Percentiles rank a stretch among this genome's conserved stretches.
phyloP scores from a whole-genome alignment of 2,888 invertebrate species.

The Acrobasis consociella region DNA sequence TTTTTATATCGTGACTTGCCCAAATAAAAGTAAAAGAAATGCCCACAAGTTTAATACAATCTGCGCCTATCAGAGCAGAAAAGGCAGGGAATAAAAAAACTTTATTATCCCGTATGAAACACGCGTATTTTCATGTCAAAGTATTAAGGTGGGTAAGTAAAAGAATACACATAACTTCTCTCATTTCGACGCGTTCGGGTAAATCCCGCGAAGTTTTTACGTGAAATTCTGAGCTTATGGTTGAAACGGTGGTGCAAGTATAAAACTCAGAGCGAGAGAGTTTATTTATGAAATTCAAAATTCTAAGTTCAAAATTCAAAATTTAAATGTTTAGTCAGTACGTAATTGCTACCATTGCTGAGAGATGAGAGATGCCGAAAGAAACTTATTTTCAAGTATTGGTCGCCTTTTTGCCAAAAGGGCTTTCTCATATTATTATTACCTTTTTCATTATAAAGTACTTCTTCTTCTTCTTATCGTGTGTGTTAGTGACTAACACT shows the following conservation, averaged over 20 bases:
- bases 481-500: too few species aligned
- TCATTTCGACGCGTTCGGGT: slow-evolving; percentile 49
- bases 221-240: slow-evolving; percentile 40
- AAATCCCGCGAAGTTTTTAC: slow-evolving; percentile 60
- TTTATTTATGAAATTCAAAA: too few species aligned
- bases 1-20: neutral
- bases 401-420: too few species aligned
- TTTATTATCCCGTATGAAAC: slow-evolving; percentile 21
- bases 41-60: neutral
- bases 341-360: too few species aligned
- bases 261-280: slow-evolving; percentile 23
- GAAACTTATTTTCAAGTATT: too few species aligned
- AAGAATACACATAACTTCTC: slow-evolving; percentile 58
- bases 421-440: too few species aligned
- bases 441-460: too few species aligned
- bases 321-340: too few species aligned
- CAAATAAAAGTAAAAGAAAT: neutral
- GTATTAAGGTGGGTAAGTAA: slow-evolving; percentile 44
- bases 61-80: neutral
- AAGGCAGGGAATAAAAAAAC: slow-evolving; percentile 11
- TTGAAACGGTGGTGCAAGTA: slow-evolving; percentile 22
- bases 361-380: too few species aligned
- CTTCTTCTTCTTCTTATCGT: too few species aligned
- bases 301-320: too few species aligned
- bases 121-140: slow-evolving; percentile 30